A percentile compares a stretch with the other conserved stretches of the same genome.
phyloP scores from a whole-genome alignment of 2,888 invertebrate genomes.

The Onchidella celtica region DNA sequence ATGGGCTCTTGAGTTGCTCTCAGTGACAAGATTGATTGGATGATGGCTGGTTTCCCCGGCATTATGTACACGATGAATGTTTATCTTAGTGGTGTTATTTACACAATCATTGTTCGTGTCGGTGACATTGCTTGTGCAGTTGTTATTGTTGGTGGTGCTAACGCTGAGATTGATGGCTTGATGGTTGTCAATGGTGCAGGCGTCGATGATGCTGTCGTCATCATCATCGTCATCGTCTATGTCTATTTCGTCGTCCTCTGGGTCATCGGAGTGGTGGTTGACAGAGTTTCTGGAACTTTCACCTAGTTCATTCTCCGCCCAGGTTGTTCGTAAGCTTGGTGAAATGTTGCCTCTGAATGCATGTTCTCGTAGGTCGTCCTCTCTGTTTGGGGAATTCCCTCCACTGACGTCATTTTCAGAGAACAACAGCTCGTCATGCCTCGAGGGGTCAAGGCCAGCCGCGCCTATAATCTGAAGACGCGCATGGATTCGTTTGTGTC shows the following conservation, averaged over 20 bases:
- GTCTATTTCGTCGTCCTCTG: conserved; percentile 40
- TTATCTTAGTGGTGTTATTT: neutral
- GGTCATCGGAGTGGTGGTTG: conserved; percentile 20
- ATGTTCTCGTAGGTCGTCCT: neutral
- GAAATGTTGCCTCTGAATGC: neutral
- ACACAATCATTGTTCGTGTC: too few species aligned
- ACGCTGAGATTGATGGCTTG: neutral
- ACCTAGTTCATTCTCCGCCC: neutral
- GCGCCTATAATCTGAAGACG: conserved; percentile 44
- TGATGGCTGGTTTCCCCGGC: neutral
- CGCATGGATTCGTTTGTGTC: conserved; percentile 78
- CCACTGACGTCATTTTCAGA: conserved; percentile 22
- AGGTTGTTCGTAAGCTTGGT: neutral
- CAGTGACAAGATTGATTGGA: conserved; percentile 31
- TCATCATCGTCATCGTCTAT: conserved; percentile 31
- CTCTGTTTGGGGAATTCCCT: neutral
- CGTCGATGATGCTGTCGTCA: conserved; percentile 6
- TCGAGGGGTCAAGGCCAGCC: conserved; percentile 3
- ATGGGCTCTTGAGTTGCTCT: neutral
- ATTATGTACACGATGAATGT: neutral
- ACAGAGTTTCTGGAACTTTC: neutral
- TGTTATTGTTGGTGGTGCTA: too few species aligned
- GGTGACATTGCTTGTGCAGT: neutral
- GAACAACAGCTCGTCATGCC: neutral
- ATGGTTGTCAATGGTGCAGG: conserved; percentile 3